These are phyloP conservation scores for Nomada fabriciana DNA, from an alignment of 2,888 invertebrate genomes.

Conservation along the genomic window DNA sequence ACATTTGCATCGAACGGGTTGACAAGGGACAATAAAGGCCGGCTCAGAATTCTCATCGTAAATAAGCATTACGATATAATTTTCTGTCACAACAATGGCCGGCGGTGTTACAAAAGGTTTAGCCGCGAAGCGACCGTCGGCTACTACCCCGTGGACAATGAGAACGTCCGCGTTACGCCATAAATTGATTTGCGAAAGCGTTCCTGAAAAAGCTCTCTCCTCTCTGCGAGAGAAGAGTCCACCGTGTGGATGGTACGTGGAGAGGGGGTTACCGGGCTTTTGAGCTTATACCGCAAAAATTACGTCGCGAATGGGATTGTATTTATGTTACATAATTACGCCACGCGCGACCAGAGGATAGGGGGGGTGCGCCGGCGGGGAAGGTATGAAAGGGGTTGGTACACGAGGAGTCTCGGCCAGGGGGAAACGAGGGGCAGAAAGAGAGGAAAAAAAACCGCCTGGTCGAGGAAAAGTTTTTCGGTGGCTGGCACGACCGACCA, in stretches of 20 bases:
- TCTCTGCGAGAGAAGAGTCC: conserved; percentile 28
- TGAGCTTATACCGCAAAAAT: conserved; percentile 83
- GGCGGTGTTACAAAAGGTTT: conserved; percentile 81
- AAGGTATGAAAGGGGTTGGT: conserved; percentile 34
- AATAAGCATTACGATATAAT: conserved; percentile 79
- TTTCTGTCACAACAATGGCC: conserved; percentile 83
- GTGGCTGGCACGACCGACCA: conserved; percentile 65
- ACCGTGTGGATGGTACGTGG: conserved; percentile 75
- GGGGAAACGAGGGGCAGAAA: conserved; percentile 23
- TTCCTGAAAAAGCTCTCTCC: conserved; percentile 77
- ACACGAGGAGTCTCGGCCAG: conserved; percentile 30
- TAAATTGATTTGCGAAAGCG: conserved; percentile 84
- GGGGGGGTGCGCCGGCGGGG: conserved; percentile 34
- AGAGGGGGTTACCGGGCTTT: conserved; percentile 78
- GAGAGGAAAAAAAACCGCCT: conserved; percentile 68
- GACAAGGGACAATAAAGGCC: conserved; percentile 64
- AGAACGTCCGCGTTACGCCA: conserved; percentile 80
- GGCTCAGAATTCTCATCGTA: conserved; percentile 71
- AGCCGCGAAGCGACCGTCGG: conserved; percentile 77
- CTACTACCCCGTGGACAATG: conserved; percentile 79
- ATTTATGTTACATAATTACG: conserved; percentile 83
- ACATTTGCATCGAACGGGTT: conserved; percentile 61
- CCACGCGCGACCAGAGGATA: conserved; percentile 70
- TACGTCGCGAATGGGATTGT: conserved; percentile 81
- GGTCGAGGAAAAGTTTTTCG: conserved; percentile 74